phyloP scores from a whole-genome alignment of 2,113 vertebrate species.

The Paradisaea rubra region DNA sequence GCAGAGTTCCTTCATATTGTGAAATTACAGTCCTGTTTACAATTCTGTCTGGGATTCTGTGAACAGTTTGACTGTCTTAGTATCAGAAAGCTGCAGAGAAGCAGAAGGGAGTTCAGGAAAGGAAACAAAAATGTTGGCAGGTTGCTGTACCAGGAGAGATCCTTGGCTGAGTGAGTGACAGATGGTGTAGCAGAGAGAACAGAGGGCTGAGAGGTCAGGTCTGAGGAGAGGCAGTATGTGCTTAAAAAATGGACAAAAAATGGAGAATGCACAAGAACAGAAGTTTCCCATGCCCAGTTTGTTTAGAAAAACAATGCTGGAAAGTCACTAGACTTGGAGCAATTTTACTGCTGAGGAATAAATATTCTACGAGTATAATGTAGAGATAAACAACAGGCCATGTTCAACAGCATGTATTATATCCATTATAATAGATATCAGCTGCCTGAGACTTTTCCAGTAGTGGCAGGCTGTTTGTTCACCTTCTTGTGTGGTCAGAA shows the following conservation, averaged over 20 bases:
- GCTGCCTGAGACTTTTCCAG: neutral
- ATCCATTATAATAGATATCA: neutral
- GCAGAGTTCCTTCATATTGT: neutral
- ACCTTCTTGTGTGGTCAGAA: neutral
- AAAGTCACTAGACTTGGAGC: neutral
- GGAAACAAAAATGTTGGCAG: slow-evolving; percentile 37
- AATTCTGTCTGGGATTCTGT: neutral
- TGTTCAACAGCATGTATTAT: neutral
- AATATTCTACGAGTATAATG: neutral
- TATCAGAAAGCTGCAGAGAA: neutral
- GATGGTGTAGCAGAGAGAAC: slow-evolving; percentile 25
- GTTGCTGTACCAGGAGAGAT: neutral
- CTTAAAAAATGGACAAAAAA: neutral
- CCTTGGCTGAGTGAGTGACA: slow-evolving; percentile 23
- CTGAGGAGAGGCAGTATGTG: neutral
- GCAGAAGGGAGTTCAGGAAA: slow-evolving; percentile 25
- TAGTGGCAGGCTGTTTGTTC: neutral
- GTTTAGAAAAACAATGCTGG: neutral
- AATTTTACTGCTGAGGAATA: neutral
- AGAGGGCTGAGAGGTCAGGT: slow-evolving; percentile 14
- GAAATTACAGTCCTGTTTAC: neutral
- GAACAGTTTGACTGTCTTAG: neutral
- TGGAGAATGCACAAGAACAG: neutral
- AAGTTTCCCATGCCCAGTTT: neutral
- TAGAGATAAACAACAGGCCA: neutral